phyloP scores from a whole-genome alignment of 2,797 vertebrate genomes.

The Arrhamphus sclerolepis region DNA sequence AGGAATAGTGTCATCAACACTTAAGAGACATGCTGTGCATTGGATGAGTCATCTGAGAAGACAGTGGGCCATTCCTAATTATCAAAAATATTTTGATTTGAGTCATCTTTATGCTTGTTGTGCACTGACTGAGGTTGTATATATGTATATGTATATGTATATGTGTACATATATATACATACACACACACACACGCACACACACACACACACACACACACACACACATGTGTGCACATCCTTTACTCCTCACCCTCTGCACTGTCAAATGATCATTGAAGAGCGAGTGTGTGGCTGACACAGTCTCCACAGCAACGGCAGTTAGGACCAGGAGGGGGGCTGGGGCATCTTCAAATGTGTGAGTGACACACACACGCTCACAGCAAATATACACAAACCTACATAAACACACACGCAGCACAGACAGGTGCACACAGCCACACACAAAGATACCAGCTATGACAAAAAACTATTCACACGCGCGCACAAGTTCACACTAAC shows the following conservation, averaged over 20 bases:
- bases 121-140: no score
- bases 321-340: slow-evolving; percentile 82
- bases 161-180: no score
- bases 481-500: slow-evolving; percentile 12
- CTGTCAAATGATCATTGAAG: slow-evolving; percentile 87
- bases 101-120: neutral
- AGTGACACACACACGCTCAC: slow-evolving; percentile 54
- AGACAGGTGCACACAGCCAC: slow-evolving; percentile 43
- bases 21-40: no score
- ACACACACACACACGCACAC: slow-evolving; percentile 34
- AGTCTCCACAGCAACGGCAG: slow-evolving; percentile 91
- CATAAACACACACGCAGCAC: slow-evolving; percentile 19
- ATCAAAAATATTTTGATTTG: no score
- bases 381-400: slow-evolving; percentile 19
- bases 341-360: slow-evolving; percentile 80
- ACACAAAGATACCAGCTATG: slow-evolving; percentile 28
- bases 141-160: no score
- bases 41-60: no score
- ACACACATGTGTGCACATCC: slow-evolving; percentile 25
- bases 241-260: slow-evolving; percentile 62
- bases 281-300: slow-evolving; percentile 89
- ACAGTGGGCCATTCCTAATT: no score
- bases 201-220: slow-evolving; percentile 28
- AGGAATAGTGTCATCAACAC: no score
- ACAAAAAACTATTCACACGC: slow-evolving; percentile 36